Conservation (phyloP, 2,113 vertebrate species). For the Pygoscelis adeliae region DNA sequence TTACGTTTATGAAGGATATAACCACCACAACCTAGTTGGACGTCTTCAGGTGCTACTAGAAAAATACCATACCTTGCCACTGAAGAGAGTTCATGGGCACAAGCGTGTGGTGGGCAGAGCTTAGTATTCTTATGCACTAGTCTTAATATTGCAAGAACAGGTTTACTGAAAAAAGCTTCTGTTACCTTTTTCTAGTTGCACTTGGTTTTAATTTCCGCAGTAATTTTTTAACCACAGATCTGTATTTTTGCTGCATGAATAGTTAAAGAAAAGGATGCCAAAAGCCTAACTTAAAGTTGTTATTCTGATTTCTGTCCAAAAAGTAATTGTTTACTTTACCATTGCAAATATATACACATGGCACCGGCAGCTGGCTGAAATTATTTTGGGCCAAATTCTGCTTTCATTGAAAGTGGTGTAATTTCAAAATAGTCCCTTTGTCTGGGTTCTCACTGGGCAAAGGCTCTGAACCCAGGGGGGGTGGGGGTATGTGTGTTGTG, state of each 20-base stretch:
- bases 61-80: rapidly evolving
- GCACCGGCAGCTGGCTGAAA: not conserved
- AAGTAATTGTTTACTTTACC: not conserved
- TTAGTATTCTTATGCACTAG: rapidly evolving
- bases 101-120: not conserved
- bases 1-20: rapidly evolving
- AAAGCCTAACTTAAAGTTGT: not conserved
- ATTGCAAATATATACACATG: not conserved
- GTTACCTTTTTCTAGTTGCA: not conserved
- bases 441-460: not conserved
- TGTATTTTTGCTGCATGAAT: not conserved
- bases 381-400: not conserved
- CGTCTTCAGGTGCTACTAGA: not conserved
- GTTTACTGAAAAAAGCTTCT: not conserved
- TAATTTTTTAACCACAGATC: not conserved
- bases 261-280: not conserved
- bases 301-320: not conserved
- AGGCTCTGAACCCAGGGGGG: not conserved
- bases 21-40: rapidly evolving
- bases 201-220: not conserved
- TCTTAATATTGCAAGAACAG: not conserved
- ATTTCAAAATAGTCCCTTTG: not conserved
- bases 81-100: not conserved
- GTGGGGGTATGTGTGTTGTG: too few species aligned
- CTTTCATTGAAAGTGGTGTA: not conserved